Evolutionary conservation across 2,888 invertebrate species (phyloP), one percentile per base, ranked within the genome.

Genomic region (Vesta saturnalis): DNA sequence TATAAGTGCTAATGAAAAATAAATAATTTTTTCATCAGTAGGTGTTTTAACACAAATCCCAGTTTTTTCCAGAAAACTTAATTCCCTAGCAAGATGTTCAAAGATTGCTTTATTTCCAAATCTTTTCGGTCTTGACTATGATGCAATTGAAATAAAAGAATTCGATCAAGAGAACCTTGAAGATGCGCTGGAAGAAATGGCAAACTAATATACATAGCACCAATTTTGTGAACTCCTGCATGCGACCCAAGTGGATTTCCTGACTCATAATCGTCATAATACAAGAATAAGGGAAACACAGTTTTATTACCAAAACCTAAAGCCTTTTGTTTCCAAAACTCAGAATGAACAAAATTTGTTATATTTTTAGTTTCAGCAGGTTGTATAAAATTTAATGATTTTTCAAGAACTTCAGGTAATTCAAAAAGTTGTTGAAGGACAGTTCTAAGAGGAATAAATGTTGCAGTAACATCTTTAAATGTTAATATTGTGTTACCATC

Each of bases 211-310:
- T 72, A 72, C 18, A 72, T 49, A 30, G 56, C 70, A 12, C 70
- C 67, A 35, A 70, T 59, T 59, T 70, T 72, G 30, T 70, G 62
- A 16, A 70, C 54, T 12, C 72, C 72, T 19, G 72, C 64, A 15
- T 72, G 72, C 12, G 69, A 60, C 10, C 71, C 72, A n/a, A 72
- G 30, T 6, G 70, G 67, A 46, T 72, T 72, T 30, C 70, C 61
- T 22, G 70, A 43, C 60, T 67, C 70, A 57, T 49, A 69, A 55
- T 69, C 69, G 43, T 30, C 30, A 30, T 30, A 30, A 30, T 30
- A 30, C 30, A 30, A 10, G 10, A 30, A 30, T 6, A 30, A 10
- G 30, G 30, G 30, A 30, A 30, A 30, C 10, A 30, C 30, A 30
- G 10, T 30, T 30, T 30, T 30, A 10, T 30, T 30, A 6, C 10